These are phyloP conservation scores for Synanthedon vespiformis DNA, from an alignment of 2,888 invertebrate genomes.

Conservation along the genomic window DNA sequence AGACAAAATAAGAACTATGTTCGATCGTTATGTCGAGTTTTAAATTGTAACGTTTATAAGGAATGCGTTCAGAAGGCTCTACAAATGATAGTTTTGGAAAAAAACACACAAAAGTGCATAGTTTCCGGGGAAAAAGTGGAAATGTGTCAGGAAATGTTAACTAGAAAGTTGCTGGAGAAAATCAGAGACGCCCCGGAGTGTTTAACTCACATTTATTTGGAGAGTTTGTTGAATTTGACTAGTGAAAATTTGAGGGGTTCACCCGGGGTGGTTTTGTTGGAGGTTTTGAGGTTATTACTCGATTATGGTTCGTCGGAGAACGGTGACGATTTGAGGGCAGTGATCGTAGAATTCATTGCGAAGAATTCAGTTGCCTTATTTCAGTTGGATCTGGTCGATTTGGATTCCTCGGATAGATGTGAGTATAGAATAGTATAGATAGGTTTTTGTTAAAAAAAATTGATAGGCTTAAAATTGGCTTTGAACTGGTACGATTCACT, in stretches of 20 bases:
- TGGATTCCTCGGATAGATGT: slow-evolving; percentile 27
- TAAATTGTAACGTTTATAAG: slow-evolving; percentile 25
- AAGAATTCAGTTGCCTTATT: slow-evolving; percentile 18
- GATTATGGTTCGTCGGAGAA: slow-evolving; percentile 37
- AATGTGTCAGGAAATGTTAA: slow-evolving; percentile 17
- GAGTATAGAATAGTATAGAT: slow-evolving; percentile 21
- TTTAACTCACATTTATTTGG: slow-evolving; percentile 39
- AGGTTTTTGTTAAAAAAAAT: no score
- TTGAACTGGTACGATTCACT: no score
- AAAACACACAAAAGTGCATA: slow-evolving; percentile 27
- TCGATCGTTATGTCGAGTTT: slow-evolving; percentile 19
- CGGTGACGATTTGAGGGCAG: slow-evolving; percentile 22
- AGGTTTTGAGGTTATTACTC: slow-evolving; percentile 28
- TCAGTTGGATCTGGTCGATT: slow-evolving; percentile 7
- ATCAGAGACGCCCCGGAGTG: slow-evolving; percentile 36
- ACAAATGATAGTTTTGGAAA: slow-evolving; percentile 29
- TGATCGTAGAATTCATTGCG: slow-evolving; percentile 34
- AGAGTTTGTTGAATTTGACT: slow-evolving; percentile 30
- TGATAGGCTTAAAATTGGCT: no score
- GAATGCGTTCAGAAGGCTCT: slow-evolving; percentile 45
- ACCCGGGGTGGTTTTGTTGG: slow-evolving; percentile 13
- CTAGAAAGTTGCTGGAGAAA: slow-evolving; percentile 24
- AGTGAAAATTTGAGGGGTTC: slow-evolving; percentile 14
- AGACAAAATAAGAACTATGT: slow-evolving; percentile 16
- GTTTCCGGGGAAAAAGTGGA: slow-evolving; percentile 13